Evolutionary conservation across 2,797 vertebrate species (phyloP).

Genomic region (Sylvilagus floridanus): DNA sequence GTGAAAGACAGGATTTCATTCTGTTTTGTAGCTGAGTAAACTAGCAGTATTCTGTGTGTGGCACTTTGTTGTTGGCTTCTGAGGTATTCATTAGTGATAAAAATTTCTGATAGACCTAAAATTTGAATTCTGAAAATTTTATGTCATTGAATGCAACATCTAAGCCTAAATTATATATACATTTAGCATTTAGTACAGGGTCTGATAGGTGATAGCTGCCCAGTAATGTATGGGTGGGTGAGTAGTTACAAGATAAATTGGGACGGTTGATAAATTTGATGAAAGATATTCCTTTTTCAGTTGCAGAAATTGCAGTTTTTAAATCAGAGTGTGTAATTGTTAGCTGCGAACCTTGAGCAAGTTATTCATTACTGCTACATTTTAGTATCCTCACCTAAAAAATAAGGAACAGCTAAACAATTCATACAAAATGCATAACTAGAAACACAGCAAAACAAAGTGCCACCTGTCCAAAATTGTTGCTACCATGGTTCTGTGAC

Average conservation of each 20-base stretch:
- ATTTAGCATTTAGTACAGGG: not conserved
- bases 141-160: not conserved
- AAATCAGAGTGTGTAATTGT: not conserved
- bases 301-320: not conserved
- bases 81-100: not conserved
- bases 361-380: not conserved
- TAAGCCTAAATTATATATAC: not conserved
- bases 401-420: not conserved
- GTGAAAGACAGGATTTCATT: too few species aligned
- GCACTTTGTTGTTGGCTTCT: not conserved
- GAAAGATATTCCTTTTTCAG: not conserved
- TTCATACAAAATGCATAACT: not conserved
- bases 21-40: too few species aligned
- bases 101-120: not conserved
- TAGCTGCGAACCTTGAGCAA: not conserved
- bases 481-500: not conserved
- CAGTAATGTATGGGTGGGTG: not conserved
- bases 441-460: not conserved
- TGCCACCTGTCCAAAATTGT: not conserved
- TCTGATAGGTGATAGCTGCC: not conserved
- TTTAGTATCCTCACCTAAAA: not conserved
- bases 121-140: not conserved
- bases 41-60: not conserved
- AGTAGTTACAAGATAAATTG: not conserved
- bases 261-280: not conserved